Percentiles rank a stretch among this genome's conserved stretches.
Evolutionary conservation across 2,888 invertebrate genomes (phyloP).

Genomic region (Thysanoteuthis rhombus): DNA sequence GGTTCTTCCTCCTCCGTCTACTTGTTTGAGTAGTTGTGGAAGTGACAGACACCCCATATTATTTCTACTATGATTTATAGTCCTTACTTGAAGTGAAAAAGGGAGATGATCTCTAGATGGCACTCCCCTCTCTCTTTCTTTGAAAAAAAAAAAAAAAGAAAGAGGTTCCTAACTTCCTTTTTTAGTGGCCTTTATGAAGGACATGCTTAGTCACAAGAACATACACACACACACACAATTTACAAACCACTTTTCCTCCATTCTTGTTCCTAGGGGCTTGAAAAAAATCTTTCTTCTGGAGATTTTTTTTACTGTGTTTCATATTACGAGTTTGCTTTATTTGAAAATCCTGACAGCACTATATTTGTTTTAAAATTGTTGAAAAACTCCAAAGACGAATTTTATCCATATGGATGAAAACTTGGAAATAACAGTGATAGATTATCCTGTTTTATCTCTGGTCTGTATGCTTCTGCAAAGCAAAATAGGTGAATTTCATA

Average conservation of each 20-base stretch:
- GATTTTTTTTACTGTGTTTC: background rate
- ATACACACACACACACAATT: too few relatives aligned
- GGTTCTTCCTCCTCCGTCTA: background rate
- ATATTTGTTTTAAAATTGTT: too few relatives aligned
- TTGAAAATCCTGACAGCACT: background rate
- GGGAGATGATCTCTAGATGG: background rate
- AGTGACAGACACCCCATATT: background rate
- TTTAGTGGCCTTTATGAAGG: background rate
- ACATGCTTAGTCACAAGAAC: background rate
- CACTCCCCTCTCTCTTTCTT: background rate
- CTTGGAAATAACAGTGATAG: too few relatives aligned
- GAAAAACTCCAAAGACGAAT: too few relatives aligned
- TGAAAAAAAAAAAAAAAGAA: background rate
- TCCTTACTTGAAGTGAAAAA: background rate
- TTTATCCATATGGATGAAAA: too few relatives aligned
- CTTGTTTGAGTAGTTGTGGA: background rate
- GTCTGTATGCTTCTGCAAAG: too few relatives aligned
- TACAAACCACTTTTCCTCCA: background rate
- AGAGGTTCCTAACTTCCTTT: background rate
- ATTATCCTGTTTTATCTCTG: too few relatives aligned
- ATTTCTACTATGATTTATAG: background rate
- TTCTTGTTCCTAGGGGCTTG: background rate
- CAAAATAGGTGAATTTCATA: too few relatives aligned
- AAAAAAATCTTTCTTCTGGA: background rate
- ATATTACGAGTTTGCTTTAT: background rate